phyloP scores from a whole-genome alignment of 2,888 invertebrate genomes.

The Busseola fusca region DNA sequence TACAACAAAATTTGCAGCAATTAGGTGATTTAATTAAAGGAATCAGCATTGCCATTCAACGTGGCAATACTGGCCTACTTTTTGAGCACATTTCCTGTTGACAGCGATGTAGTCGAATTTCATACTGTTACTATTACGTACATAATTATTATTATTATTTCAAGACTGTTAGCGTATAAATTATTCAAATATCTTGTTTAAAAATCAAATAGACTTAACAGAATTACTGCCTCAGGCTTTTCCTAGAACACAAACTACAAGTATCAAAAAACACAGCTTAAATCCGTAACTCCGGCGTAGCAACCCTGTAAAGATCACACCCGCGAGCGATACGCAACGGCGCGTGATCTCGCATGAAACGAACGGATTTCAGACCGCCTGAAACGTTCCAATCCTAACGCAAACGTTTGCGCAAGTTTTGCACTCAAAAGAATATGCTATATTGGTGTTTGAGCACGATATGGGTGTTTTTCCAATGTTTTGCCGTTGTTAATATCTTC shows the following conservation, averaged over 20 bases:
- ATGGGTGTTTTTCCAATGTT: constrained; percentile 60
- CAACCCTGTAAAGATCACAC: constrained; percentile 59
- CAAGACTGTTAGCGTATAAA: background rate
- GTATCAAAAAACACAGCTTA: constrained; percentile 10
- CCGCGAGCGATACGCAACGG: constrained; percentile 76
- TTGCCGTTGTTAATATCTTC: constrained; percentile 48
- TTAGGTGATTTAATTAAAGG: background rate
- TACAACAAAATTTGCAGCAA: background rate
- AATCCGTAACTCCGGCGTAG: background rate
- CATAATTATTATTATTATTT: background rate
- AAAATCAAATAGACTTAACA: background rate
- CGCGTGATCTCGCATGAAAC: constrained; percentile 82
- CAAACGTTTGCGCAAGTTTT: constrained; percentile 81
- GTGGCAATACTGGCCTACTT: background rate
- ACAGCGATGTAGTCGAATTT: background rate
- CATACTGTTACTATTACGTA: background rate
- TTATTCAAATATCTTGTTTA: background rate
- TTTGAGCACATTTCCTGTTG: background rate
- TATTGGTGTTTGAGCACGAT: constrained; percentile 73
- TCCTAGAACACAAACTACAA: background rate
- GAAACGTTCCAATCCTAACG: constrained; percentile 77
- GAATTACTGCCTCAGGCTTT: background rate
- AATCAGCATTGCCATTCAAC: background rate
- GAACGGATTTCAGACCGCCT: constrained; percentile 78
- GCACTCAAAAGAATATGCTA: constrained; percentile 80